These are phyloP conservation scores for Pentalonia nigronervosa DNA, from an alignment of 1,140 invertebrate species.

Conservation along the genomic window DNA sequence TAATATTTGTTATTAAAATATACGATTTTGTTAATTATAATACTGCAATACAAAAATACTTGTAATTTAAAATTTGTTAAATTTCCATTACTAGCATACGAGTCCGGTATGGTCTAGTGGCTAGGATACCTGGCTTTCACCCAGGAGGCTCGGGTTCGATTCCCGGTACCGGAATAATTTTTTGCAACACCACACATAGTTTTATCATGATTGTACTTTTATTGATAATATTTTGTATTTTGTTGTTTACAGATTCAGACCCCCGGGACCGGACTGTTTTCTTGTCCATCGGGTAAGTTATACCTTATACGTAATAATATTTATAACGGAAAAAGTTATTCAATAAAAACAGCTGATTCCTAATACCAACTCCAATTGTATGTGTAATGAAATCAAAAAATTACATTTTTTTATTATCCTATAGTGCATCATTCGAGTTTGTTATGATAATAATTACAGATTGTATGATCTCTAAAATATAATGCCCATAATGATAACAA, in stretches of 20 bases:
- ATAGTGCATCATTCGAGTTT: background rate
- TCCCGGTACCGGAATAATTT: slow-evolving; percentile 77
- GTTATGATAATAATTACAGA: background rate
- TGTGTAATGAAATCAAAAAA: too few relatives aligned
- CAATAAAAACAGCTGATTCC: background rate
- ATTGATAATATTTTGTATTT: background rate
- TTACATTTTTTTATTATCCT: background rate
- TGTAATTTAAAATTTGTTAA: background rate
- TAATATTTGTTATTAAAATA: background rate
- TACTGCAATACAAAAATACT: too few relatives aligned
- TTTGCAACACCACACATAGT: slow-evolving; percentile 12
- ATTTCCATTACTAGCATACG: background rate
- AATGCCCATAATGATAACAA: background rate
- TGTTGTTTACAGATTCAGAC: slow-evolving; percentile 50
- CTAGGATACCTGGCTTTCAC: slow-evolving; percentile 86
- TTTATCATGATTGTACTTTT: background rate
- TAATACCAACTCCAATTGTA: too few relatives aligned
- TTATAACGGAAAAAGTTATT: background rate
- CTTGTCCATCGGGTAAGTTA: slow-evolving; percentile 47
- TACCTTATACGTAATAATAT: background rate
- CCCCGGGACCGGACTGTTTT: slow-evolving; percentile 42
- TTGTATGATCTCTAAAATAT: background rate
- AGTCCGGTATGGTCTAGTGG: slow-evolving; percentile 73
- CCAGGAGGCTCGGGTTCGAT: slow-evolving; percentile 84
- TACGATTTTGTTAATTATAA: background rate